Percentiles rank a stretch among this genome's conserved stretches.
phyloP scores from a whole-genome alignment of 2,113 vertebrate genomes.

The Campylomormyrus numenius region DNA sequence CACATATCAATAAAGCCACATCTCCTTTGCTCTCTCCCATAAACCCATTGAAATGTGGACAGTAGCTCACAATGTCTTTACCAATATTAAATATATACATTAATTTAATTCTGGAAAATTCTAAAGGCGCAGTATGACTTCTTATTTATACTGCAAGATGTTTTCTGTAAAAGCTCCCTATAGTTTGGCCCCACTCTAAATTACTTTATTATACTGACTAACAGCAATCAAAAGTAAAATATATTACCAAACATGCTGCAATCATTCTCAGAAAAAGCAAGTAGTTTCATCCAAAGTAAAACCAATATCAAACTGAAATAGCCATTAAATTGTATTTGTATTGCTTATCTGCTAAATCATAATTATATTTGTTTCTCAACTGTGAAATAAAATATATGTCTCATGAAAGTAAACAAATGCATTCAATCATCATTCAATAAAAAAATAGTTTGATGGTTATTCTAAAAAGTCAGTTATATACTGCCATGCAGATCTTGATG shows the following conservation, averaged over 20 bases:
- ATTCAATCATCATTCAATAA: background rate
- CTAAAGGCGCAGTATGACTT: background rate
- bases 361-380: background rate
- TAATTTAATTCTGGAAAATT: constrained; percentile 16
- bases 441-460: background rate
- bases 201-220: background rate
- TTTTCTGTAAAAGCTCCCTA: background rate
- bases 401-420: background rate
- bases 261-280: background rate
- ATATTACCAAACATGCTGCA: background rate
- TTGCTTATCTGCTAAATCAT: background rate
- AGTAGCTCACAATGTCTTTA: constrained; percentile 35
- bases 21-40: constrained; percentile 37
- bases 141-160: background rate
- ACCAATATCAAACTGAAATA: background rate
- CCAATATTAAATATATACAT: constrained; percentile 41
- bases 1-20: constrained; percentile 34
- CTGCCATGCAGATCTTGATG: background rate
- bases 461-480: background rate
- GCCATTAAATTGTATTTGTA: background rate
- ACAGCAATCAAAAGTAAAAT: background rate
- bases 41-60: constrained; percentile 51
- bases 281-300: background rate
- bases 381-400: background rate
- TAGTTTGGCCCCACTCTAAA: background rate